A percentile compares a stretch with the other conserved stretches of the same genome.
Evolutionary conservation across 2,888 invertebrate species (phyloP).

Genomic region (Scaptomyza caliginosa): DNA sequence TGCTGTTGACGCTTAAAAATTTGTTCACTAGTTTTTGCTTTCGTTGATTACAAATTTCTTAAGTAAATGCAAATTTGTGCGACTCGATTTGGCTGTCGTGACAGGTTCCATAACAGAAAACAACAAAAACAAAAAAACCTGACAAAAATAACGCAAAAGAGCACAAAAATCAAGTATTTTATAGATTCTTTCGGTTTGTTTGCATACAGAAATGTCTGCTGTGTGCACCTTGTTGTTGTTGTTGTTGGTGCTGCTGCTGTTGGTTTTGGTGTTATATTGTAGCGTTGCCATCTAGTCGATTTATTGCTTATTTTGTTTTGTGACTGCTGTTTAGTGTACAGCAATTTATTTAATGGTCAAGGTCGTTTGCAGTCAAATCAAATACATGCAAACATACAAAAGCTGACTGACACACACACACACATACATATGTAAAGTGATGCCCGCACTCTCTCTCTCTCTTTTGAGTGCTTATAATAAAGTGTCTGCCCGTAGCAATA

Average conservation of each 20-base stretch:
- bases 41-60: conserved; percentile 58
- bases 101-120: conserved; percentile 70
- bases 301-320: conserved; percentile 75
- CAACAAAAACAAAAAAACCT: too few species aligned
- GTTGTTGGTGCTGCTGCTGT: conserved; percentile 12
- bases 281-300: conserved; percentile 66
- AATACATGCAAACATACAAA: conserved; percentile 32
- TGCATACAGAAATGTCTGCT: conserved; percentile 28
- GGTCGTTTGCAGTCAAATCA: conserved; percentile 74
- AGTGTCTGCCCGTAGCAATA: conserved; percentile 28
- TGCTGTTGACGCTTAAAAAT: conserved; percentile 28
- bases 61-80: conserved; percentile 64
- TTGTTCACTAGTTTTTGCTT: conserved; percentile 56
- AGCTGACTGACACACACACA: background rate
- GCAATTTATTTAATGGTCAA: conserved; percentile 78
- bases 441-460: conserved; percentile 14
- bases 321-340: conserved; percentile 44
- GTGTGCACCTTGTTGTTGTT: conserved; percentile 1
- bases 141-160: conserved; percentile 7
- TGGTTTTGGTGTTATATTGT: conserved; percentile 29
- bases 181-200: conserved; percentile 37
- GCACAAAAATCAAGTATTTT: conserved; percentile 18
- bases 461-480: conserved; percentile 16
- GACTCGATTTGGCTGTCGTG: conserved; percentile 42
- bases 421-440: conserved; percentile 5